Conservation (phyloP, 2,888 invertebrate genomes). For the Unio pictorum region DNA sequence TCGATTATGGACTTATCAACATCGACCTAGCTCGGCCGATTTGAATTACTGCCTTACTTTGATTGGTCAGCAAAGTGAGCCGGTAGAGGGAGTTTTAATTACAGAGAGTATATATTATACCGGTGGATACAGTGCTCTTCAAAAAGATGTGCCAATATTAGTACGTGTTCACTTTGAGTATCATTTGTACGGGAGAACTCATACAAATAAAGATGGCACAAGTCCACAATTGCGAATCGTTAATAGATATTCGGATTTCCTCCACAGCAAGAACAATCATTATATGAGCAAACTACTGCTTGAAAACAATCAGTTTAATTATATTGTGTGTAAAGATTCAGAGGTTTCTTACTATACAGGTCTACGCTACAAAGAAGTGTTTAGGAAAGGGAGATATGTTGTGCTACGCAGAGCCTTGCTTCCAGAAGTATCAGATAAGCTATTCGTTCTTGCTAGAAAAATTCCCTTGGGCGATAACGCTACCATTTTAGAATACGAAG, state of each 20-base stretch:
- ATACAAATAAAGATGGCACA: background rate
- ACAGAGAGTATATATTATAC: conserved; percentile 45
- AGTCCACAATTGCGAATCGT: too few relatives aligned
- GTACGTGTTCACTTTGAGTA: conserved; percentile 42
- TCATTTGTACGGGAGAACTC: conserved; percentile 1
- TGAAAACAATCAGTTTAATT: conserved; percentile 49
- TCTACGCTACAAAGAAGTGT: conserved; percentile 48
- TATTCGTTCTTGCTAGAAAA: conserved; percentile 18
- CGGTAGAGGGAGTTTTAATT: conserved; percentile 55
- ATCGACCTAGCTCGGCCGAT: conserved; percentile 46
- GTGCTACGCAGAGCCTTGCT: conserved; percentile 41
- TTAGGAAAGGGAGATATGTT: conserved; percentile 40
- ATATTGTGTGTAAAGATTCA: conserved; percentile 33
- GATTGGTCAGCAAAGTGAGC: conserved; percentile 41
- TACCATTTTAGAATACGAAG: conserved; percentile 57
- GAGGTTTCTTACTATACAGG: conserved; percentile 23
- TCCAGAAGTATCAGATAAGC: conserved; percentile 16
- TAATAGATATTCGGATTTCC: conserved; percentile 38
- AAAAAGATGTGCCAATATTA: conserved; percentile 49
- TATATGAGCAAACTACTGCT: conserved; percentile 49
- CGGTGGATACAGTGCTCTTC: conserved; percentile 50
- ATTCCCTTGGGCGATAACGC: conserved; percentile 46
- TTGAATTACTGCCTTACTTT: conserved; percentile 49
- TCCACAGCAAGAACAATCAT: conserved; percentile 45
- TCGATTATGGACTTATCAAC: conserved; percentile 8